phyloP scores from a whole-genome alignment of 2,888 invertebrate genomes.

The Pseudoips prasinana region DNA sequence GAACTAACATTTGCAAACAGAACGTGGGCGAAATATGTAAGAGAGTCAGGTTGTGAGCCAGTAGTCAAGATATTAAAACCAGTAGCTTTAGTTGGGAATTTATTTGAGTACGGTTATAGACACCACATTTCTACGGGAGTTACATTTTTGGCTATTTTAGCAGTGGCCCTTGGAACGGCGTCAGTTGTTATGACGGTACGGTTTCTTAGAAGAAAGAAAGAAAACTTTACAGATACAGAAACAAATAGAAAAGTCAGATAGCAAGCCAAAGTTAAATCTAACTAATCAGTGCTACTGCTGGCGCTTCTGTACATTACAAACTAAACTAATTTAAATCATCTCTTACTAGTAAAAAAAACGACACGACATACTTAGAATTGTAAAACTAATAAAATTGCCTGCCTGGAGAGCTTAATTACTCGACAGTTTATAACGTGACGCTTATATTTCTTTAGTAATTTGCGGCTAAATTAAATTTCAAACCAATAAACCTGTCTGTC shows the following conservation, averaged over 20 bases:
- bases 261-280: constrained; percentile 27
- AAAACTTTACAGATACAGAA: constrained; percentile 47
- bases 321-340: too few species aligned
- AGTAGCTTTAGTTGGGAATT: constrained; percentile 56
- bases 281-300: constrained; percentile 12
- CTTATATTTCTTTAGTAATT: too few species aligned
- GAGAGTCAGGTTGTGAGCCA: constrained; percentile 84
- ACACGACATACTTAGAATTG: too few species aligned
- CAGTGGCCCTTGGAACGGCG: constrained; percentile 49
- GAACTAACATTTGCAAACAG: constrained; percentile 82
- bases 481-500: too few species aligned
- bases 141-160: constrained; percentile 57
- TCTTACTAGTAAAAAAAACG: too few species aligned
- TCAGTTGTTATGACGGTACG: constrained; percentile 65
- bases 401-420: too few species aligned
- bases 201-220: constrained; percentile 47
- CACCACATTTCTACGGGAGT: constrained; percentile 49
- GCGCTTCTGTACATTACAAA: background rate
- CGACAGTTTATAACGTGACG: too few species aligned
- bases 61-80: constrained; percentile 75
- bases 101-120: constrained; percentile 36
- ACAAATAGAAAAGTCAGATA: constrained; percentile 63
- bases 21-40: constrained; percentile 88
- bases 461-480: too few species aligned
- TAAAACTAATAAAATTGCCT: too few species aligned